These are phyloP conservation scores for Tenthredo mesomela DNA, from an alignment of 2,888 invertebrate species.

Conservation along the genomic window DNA sequence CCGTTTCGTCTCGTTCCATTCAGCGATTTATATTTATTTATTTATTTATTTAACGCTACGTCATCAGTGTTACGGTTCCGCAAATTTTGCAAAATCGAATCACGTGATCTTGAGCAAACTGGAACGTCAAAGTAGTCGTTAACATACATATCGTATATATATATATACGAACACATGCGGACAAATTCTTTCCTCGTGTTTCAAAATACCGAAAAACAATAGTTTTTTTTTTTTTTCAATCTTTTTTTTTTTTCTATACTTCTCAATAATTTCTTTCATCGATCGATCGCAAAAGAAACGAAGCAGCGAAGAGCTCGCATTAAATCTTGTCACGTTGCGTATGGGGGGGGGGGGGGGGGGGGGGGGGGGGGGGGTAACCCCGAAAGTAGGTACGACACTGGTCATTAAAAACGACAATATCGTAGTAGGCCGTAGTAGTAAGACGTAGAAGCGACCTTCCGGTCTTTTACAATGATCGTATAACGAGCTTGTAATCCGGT, in stretches of 20 bases:
- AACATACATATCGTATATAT: not conserved
- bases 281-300: not conserved
- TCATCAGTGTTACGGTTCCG: conserved; percentile 20
- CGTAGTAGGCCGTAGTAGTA: conserved; percentile 12
- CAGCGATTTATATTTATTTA: conserved; percentile 21
- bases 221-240: not conserved
- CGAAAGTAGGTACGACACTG: conserved; percentile 16
- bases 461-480: conserved; percentile 60
- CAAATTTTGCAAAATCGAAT: conserved; percentile 26
- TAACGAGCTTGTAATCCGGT: conserved; percentile 59
- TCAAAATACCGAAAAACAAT: not conserved
- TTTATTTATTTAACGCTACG: not conserved
- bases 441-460: conserved; percentile 54
- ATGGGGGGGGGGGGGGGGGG: conserved; percentile 1
- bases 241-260: not conserved
- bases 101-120: not conserved
- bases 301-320: not conserved
- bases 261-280: not conserved
- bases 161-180: not conserved
- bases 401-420: conserved; percentile 36
- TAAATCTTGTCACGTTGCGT: not conserved
- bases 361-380: not conserved
- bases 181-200: not conserved
- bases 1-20: conserved; percentile 33
- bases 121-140: not conserved